Conservation (phyloP, 2,888 invertebrate genomes). For the Caenorhabditis sp. region DNA sequence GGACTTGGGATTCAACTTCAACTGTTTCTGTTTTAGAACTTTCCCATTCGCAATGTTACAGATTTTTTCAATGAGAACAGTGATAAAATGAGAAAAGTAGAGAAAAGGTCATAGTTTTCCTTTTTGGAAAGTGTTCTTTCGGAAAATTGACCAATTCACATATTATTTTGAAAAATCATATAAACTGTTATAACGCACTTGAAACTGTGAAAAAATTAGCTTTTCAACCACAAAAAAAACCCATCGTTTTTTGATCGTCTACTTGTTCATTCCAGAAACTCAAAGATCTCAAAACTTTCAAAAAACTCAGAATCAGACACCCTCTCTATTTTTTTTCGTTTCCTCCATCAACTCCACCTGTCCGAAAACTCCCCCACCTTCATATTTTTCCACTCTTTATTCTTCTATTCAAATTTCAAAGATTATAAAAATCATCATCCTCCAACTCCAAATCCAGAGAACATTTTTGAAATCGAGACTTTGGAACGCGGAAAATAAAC, state of each 20-base stretch:
- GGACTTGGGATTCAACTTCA: no score
- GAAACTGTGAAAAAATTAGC: no score
- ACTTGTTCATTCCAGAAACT: not conserved
- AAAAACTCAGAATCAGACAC: not conserved
- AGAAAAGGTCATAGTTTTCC: no score
- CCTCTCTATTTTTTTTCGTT: not conserved
- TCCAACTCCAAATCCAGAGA: slow-evolving; percentile 19
- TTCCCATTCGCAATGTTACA: no score
- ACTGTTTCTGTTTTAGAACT: no score
- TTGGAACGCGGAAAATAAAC: slow-evolving; percentile 9
- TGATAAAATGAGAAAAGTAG: no score
- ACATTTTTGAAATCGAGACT: slow-evolving; percentile 17
- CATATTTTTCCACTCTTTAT: not conserved
- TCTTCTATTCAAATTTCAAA: slow-evolving; percentile 4
- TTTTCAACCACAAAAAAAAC: no score
- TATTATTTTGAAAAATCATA: no score
- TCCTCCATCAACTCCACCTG: not conserved
- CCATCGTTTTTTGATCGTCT: not conserved
- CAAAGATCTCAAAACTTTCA: slow-evolving; percentile 1
- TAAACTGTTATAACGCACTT: no score
- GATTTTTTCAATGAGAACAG: no score
- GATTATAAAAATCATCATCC: slow-evolving; percentile 4
- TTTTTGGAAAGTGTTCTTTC: no score
- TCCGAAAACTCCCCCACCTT: not conserved
- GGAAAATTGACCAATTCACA: no score